A percentile compares a stretch with the other conserved stretches of the same genome.
Conservation (phyloP, 2,113 vertebrate species). For the Meles meles region DNA sequence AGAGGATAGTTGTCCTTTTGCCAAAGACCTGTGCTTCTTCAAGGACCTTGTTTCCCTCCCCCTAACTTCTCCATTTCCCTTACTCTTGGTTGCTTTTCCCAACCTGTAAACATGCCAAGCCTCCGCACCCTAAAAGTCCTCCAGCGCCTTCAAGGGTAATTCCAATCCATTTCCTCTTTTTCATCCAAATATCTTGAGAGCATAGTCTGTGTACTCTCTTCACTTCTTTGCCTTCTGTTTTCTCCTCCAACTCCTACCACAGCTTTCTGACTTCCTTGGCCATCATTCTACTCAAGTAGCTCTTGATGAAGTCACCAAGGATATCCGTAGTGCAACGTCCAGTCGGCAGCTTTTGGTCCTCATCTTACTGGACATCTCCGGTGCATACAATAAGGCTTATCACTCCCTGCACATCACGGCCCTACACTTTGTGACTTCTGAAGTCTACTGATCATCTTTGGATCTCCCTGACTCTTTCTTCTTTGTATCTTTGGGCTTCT, state of each 20-base stretch:
- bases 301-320: not conserved
- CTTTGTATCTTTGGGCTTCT: not conserved
- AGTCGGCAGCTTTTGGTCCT: not conserved
- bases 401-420: not conserved
- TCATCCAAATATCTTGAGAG: not conserved
- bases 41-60: not conserved
- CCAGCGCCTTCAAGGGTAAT: not conserved
- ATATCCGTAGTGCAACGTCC: not conserved
- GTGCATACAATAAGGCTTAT: not conserved
- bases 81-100: not conserved
- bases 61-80: not conserved
- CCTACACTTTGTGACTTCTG: not conserved
- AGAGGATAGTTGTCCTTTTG: not conserved
- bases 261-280: not conserved
- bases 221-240: not conserved
- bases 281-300: not conserved
- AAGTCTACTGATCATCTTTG: not conserved
- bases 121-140: not conserved
- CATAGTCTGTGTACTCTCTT: not conserved
- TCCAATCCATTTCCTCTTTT: not conserved
- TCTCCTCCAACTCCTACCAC: not conserved
- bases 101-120: not conserved
- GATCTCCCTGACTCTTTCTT: not conserved
- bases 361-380: not conserved
- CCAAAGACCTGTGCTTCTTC: not conserved